Evolutionary conservation across 1,140 invertebrate species (phyloP), one percentile per base, ranked within the genome.

Genomic region (Drosophila sulfurigaster): DNA sequence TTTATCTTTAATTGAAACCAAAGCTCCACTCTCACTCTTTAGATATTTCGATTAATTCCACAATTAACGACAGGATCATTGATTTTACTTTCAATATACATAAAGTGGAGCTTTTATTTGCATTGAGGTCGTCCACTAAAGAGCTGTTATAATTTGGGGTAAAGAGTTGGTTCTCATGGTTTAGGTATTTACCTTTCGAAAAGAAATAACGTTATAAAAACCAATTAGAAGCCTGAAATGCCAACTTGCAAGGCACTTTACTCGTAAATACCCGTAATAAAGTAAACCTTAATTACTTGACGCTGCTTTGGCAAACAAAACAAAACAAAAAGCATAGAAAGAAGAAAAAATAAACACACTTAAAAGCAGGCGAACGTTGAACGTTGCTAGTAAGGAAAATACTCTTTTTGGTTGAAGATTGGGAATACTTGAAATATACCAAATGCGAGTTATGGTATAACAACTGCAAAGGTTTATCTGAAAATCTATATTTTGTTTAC

Each of bases 211-310:
- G 25, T 60, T 69, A 75, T 75, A 70, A 70, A 75, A 63, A 54
- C 72, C 58, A 75, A 75, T 75, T 75, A 75, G 72, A 75, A 75
- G 57, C 56, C 35, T 43, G 25, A 66, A 72, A 51, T 59, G 28
- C 45, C 45, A 58, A 65, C 35, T 30, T 51, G 57, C 72, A 49
- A 62, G 65, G 49, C 65, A 68, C 65, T 74, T 74, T 46, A 20
- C 49, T 60, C 58, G 66, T 60, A 70, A 75, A 75, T 63, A 70
- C 66, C 52, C 52, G 58, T 15, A 62, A 75, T 75, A 63, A 63
- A 70, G 35, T 75, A 54, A 63, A 51, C 72, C 58, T 70, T 75
- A 75, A 75, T 75, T 75, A 62, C 58, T 45, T 56, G 63, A n/a
- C 25, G 56, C 56, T 28, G 6, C 41, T 58, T 60, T 60, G 45